These are phyloP conservation scores for Margarornis squamiger DNA, from an alignment of 2,797 vertebrate species.

Conservation along the genomic window DNA sequence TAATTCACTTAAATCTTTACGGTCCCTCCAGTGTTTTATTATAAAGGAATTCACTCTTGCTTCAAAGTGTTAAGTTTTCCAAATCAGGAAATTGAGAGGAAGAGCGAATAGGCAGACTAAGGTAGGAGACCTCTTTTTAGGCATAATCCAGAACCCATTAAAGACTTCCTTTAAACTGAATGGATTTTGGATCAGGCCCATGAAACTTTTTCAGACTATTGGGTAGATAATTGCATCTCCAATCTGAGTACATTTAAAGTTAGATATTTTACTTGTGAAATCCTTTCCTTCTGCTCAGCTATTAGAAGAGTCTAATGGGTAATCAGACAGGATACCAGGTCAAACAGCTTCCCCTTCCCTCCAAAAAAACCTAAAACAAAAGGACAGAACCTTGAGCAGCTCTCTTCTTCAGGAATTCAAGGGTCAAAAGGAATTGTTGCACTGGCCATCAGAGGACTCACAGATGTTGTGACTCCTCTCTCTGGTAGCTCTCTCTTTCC, in stretches of 20 bases:
- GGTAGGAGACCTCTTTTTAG: neutral
- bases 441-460: neutral
- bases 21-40: neutral
- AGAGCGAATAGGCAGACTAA: neutral
- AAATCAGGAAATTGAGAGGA: neutral
- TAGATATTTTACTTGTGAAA: neutral
- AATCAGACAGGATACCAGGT: neutral
- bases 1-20: neutral
- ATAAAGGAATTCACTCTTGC: neutral
- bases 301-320: neutral
- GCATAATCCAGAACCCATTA: neutral
- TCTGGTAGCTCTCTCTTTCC: neutral
- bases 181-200: neutral
- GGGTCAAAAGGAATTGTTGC: neutral
- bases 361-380: neutral
- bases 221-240: neutral
- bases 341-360: neutral
- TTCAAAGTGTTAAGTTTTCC: neutral
- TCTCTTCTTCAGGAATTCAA: neutral
- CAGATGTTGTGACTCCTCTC: neutral
- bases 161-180: neutral
- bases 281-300: neutral
- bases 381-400: neutral
- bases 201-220: neutral
- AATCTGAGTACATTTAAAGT: neutral